phyloP scores from a whole-genome alignment of 2,888 invertebrate genomes.

The Julus scandinavius region DNA sequence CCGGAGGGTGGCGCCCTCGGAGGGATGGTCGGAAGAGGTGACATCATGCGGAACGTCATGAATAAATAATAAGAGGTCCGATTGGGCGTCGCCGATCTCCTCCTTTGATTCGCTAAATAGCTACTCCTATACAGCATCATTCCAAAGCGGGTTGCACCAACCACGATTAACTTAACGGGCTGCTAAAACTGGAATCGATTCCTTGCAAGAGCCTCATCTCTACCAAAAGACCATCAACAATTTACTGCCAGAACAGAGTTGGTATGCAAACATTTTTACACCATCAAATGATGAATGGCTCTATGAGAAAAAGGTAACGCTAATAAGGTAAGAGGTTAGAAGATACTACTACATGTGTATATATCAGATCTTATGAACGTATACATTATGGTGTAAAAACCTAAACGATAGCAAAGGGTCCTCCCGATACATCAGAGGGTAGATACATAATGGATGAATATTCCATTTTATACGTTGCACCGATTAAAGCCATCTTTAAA shows the following conservation, averaged over 20 bases:
- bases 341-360: no score
- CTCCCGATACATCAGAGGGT: neutral
- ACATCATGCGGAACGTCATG: conserved; percentile 23
- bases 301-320: no score
- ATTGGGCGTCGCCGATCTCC: neutral
- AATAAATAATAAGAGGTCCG: conserved; percentile 25
- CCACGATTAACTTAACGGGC: neutral
- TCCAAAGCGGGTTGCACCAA: neutral
- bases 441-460: neutral
- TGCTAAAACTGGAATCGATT: neutral
- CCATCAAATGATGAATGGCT: no score
- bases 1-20: conserved; percentile 4
- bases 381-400: conserved; percentile 1
- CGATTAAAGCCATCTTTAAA: conserved; percentile 33
- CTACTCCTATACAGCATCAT: neutral
- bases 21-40: neutral
- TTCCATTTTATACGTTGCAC: neutral
- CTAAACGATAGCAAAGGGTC: neutral
- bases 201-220: no score
- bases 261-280: no score
- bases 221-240: no score
- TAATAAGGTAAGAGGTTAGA: no score
- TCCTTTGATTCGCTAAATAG: neutral
- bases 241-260: no score
- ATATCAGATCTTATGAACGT: neutral